These are phyloP conservation scores for Nephrotoma appendiculata DNA, from an alignment of 2,888 invertebrate genomes.

Conservation along the genomic window DNA sequence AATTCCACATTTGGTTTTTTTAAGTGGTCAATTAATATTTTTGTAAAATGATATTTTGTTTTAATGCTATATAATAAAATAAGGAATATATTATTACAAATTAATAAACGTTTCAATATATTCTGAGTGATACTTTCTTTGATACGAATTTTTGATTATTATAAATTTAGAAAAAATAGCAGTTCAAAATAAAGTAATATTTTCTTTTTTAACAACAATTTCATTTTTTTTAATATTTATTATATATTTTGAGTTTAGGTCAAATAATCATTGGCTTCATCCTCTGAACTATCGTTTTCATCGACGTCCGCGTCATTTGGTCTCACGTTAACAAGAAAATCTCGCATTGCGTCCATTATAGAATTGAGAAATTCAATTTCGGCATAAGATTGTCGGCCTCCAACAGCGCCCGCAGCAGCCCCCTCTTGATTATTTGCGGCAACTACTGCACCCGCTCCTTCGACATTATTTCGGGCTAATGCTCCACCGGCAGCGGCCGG, in stretches of 20 bases:
- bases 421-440: conserved; percentile 12
- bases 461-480: conserved; percentile 15
- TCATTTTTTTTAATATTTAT: neutral
- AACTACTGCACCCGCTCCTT: conserved; percentile 19
- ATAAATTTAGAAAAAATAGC: neutral
- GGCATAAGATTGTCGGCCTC: conserved; percentile 26
- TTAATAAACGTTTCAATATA: neutral
- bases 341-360: conserved; percentile 56
- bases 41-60: no score
- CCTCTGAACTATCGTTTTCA: conserved; percentile 37
- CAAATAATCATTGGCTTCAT: conserved; percentile 34
- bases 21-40: no score
- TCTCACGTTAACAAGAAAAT: conserved; percentile 48
- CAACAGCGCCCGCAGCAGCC: conserved; percentile 24
- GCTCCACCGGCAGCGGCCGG: neutral
- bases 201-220: neutral
- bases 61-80: neutral
- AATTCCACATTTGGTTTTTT: no score
- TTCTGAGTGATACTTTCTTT: neutral
- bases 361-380: conserved; percentile 46
- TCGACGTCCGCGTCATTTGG: conserved; percentile 37
- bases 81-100: neutral
- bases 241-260: neutral
- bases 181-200: neutral
- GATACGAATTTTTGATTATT: neutral